Evolutionary conservation across 2,797 vertebrate species (phyloP), one percentile per base, ranked within the genome.

Genomic region (Micropoecilia bifurca): DNA sequence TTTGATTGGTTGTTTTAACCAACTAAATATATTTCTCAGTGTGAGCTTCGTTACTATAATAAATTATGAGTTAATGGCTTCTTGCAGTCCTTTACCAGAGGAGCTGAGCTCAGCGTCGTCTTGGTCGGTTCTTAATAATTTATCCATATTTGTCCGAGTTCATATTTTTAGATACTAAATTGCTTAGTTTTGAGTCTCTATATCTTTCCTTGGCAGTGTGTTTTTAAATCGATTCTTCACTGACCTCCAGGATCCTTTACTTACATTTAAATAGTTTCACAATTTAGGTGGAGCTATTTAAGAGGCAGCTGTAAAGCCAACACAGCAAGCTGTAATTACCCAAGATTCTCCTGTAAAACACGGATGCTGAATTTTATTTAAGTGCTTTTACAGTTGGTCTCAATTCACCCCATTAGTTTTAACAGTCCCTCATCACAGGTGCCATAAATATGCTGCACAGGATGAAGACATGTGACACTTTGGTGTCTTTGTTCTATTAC

Each of bases 361-460:
- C 25, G 48, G 4, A 71, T n/a, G 45, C 25, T 41, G 20, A 81
- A 80, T 68, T 61, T 73, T 36, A 25, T 72, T 53, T 50, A 55
- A 82, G 36, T 73, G 77, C 13, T 30, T 77, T 63, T 45, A 47
- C 73, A 68, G 16, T 20, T 33, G 7, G 20, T 68, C 63, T 68
- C 63, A 41, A 41, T 68, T 68, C 41, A 41, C 33, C 36, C 36
- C 63, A 68, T 68, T 68, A 68, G 63, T 13, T 68, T 68, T 68
- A 68, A 68, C 3, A 68, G 36, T 41, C 63, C 36, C 63, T 22
- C 9, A 25, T 41, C 18, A 41, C 18, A 20, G 25, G 36, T 66
- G 20, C 63, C 36, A 41, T 68, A 41, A 68, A 68, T 68, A 9
- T 68, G 36, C 20, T 25, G 36, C 63, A 41, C 20, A 68, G 36